Base-by-base conservation (phyloP, 2,888 invertebrate genomes). In the Tachina fera region DNA sequence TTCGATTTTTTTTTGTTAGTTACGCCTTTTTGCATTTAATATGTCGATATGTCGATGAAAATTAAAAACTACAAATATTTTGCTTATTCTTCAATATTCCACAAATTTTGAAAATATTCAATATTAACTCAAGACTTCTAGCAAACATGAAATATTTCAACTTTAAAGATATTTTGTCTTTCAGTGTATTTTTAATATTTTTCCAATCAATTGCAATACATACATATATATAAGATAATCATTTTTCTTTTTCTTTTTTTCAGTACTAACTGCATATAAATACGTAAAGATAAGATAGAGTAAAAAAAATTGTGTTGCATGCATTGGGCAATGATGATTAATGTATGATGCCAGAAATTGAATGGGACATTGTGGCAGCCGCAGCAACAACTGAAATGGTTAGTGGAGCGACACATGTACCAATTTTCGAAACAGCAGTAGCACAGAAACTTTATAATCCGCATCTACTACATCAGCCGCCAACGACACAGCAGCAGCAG, bases 261-360 rank as follows among this genome's bases (percentile, higher is more conserved):
- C 61, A 78, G 79, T 19, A 31, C 5, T 14, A 6, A 13, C 16
- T 19, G 53, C 61, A 4, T 9, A 70, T 45, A 41, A 58, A 16
- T 67, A 43, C n/a, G 74, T 6, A 31, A 47, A 45, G 16, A 19
- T 43, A 53, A 53, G 8, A 53, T 53, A 53, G 5, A 16, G 14
- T 14, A 47, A 4, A 49, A 67, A n/a, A 31, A 14, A 82, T 70
- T 74, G 14, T 49, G 78, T n/a, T 45, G 53, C n/a, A 47, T 49
- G 41, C 31, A 31, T 60, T 58, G 49, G 19, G 22, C 56, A 56
- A 56, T 65, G 47, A 79, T 63, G 71, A 39, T 63, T 56, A 65
- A 80, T 91, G 91, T 91, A 92, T 92, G 91, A 92, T 92, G 92
- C 92, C 92, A 89, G 92, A 92, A 91, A 90, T 92, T 89, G 92